Percentiles rank a stretch among this genome's conserved stretches.
These are phyloP conservation scores for Urophycis tenuis DNA, from an alignment of 2,797 vertebrate species.

Conservation along the genomic window DNA sequence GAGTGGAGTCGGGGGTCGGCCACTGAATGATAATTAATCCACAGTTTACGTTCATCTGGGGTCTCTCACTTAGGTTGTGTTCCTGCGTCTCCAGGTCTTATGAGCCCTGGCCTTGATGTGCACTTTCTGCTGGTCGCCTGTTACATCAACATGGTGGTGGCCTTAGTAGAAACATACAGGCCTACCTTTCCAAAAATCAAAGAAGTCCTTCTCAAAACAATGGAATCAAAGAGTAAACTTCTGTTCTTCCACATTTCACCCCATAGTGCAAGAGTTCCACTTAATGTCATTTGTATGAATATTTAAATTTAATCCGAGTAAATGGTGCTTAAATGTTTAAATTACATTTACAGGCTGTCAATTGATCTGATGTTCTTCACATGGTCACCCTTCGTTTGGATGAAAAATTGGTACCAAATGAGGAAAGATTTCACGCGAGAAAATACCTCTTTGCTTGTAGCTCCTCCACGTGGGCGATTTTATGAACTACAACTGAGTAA, in stretches of 20 bases:
- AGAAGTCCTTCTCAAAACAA: conserved; percentile 18
- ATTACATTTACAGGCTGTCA: conserved; percentile 77
- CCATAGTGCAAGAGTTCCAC: conserved; percentile 62
- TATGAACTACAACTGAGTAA: conserved; percentile 17
- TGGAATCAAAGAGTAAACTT: conserved; percentile 41
- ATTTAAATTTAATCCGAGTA: conserved; percentile 73
- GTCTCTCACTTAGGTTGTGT: conserved; percentile 26
- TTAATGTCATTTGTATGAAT: conserved; percentile 72
- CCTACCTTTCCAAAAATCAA: conserved; percentile 2
- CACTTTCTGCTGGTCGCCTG: neutral
- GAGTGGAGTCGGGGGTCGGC: conserved; percentile 2
- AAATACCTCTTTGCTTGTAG: conserved; percentile 51
- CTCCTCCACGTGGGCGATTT: conserved; percentile 60
- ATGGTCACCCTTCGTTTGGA: conserved; percentile 74
- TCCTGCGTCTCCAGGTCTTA: neutral
- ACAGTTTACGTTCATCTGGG: conserved; percentile 48
- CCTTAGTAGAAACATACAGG: neutral
- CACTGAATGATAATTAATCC: conserved; percentile 53
- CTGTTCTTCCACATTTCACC: conserved; percentile 50
- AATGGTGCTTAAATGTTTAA: conserved; percentile 77
- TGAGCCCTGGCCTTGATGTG: neutral
- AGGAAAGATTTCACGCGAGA: conserved; percentile 47
- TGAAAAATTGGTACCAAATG: conserved; percentile 68
- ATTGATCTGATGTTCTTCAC: conserved; percentile 74
- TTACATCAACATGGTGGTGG: neutral